Evolutionary conservation across 2,113 vertebrate species (phyloP).

Genomic region (Taxidea taxus): DNA sequence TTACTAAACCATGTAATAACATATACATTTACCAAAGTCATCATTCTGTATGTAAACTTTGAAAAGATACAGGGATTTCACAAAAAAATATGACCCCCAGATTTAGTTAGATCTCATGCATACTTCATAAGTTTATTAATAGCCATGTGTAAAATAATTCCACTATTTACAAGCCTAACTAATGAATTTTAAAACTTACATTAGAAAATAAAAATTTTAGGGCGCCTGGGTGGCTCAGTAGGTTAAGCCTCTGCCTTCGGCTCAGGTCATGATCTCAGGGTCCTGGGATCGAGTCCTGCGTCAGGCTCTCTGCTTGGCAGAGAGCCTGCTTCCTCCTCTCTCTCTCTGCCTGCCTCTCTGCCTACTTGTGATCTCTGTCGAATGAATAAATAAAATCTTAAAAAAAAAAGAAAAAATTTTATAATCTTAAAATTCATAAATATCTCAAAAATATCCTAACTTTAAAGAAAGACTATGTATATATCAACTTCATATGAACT

Average conservation of each 20-base stretch:
- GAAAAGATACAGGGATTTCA: constrained; percentile 38
- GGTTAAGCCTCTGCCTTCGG: too few species aligned
- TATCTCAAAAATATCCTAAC: neutral
- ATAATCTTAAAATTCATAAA: neutral
- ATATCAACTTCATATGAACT: neutral
- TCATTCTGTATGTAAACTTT: constrained; percentile 20
- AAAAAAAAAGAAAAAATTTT: constrained; percentile 56
- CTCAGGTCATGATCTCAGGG: too few species aligned
- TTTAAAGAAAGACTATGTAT: neutral
- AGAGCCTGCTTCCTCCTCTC: too few species aligned
- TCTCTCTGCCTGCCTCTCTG: too few species aligned
- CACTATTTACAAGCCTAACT: neutral
- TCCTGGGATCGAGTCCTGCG: too few species aligned
- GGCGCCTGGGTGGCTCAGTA: too few species aligned
- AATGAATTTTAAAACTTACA: constrained; percentile 23
- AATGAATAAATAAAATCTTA: too few species aligned
- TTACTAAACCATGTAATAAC: neutral
- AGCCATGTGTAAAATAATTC: neutral
- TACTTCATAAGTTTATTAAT: constrained; percentile 21
- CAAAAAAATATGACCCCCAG: neutral
- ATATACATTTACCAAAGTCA: constrained; percentile 33
- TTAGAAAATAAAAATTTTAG: constrained; percentile 50
- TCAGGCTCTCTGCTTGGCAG: too few species aligned
- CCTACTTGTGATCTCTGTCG: too few species aligned
- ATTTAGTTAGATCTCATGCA: neutral